These are phyloP conservation scores for Calephelis virginiensis DNA, from an alignment of 1,140 invertebrate genomes.

Conservation along the genomic window DNA sequence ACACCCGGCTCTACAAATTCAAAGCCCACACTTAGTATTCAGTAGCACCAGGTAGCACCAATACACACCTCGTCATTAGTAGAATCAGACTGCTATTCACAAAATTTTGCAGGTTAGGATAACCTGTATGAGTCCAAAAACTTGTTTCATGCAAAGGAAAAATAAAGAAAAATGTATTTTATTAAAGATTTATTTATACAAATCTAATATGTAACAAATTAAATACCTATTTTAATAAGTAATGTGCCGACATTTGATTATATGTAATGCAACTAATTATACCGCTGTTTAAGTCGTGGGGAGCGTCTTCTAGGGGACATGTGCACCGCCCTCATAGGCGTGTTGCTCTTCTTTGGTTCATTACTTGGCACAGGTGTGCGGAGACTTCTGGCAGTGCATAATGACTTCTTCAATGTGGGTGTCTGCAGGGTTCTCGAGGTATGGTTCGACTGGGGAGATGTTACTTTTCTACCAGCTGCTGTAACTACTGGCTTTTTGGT, in stretches of 20 bases:
- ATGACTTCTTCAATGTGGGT: constrained; percentile 55
- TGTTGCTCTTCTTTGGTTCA: constrained; percentile 52
- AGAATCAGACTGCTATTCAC: too few relatives aligned
- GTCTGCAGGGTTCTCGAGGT: constrained; percentile 46
- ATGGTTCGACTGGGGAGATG: constrained; percentile 48
- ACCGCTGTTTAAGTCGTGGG: constrained; percentile 56
- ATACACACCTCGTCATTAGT: too few relatives aligned
- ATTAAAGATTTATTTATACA: constrained; percentile 7
- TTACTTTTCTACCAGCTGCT: constrained; percentile 49
- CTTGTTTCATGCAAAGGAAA: too few relatives aligned
- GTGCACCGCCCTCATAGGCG: constrained; percentile 62
- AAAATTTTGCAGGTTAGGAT: too few relatives aligned
- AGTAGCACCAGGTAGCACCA: too few relatives aligned
- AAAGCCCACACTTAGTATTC: too few relatives aligned
- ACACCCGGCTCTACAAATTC: too few relatives aligned
- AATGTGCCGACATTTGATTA: neutral
- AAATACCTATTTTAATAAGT: constrained; percentile 20
- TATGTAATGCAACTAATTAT: constrained; percentile 20
- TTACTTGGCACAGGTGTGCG: constrained; percentile 36
- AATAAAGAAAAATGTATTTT: neutral
- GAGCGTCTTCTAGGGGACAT: constrained; percentile 64
- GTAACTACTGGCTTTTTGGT: constrained; percentile 45
- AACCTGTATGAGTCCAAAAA: too few relatives aligned
- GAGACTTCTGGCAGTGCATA: constrained; percentile 51
- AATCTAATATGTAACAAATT: constrained; percentile 26